Evolutionary conservation across 2,888 invertebrate genomes (phyloP), one percentile per base, ranked within the genome.

Genomic region (Hyppa rectilinea): DNA sequence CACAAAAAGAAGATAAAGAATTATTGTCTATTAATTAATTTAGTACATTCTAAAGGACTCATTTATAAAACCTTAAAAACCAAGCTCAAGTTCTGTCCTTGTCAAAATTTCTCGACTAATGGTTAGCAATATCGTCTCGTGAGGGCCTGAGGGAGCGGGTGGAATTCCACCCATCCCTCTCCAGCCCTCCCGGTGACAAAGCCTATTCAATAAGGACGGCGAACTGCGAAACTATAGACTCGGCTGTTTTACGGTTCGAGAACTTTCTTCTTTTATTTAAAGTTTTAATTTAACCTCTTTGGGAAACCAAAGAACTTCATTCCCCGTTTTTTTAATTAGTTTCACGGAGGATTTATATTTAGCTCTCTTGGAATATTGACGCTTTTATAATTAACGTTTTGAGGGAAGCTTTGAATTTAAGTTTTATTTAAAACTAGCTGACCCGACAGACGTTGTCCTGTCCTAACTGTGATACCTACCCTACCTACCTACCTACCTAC

Each of bases 21-120:
- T n/a, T n/a, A n/a, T n/a, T n/a, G n/a, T n/a, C n/a, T n/a, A n/a
- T n/a, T n/a, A n/a, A n/a, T n/a, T n/a, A n/a, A n/a, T n/a, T 49
- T 29, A 49, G 49, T 12, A 20, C 12, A n/a, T 38, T 34, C 9
- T 20, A 14, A 49, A 40, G 26, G 3, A 14, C 3, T 26, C 23
- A 7, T 49, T 17, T 3, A 23, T 3, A 29, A 36, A 62, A 29
- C 40, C 4, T 75, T 36, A 40, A 65, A 65, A 52, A 66, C 80
- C 59, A 66, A 47, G 40, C 55, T 60, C 20, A 75, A 75, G n/a
- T 66, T 53, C 34, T 10, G 45, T 71, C 72, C 74, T 80, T 84
- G 87, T 86, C 81, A 85, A 88, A 89, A 87, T 87, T 71, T 81
- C 55, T 84, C 71, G 75, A 68, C 76, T 89, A 90, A 90, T 88